Evolutionary conservation across 2,888 invertebrate genomes (phyloP).

Genomic region (Brachypterus glaber): DNA sequence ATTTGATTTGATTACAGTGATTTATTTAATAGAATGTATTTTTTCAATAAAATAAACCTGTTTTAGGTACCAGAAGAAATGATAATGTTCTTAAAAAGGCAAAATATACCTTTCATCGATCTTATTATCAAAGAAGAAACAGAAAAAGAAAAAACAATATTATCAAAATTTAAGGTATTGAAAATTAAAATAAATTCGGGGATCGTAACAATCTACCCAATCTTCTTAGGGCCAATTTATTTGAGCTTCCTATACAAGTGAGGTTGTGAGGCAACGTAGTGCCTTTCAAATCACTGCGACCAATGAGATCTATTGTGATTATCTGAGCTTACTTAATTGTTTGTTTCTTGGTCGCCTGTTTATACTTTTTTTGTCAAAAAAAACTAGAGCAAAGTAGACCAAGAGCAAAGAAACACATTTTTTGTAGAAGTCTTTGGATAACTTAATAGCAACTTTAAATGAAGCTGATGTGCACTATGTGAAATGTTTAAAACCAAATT

Average conservation of each 20-base stretch:
- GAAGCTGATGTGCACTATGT: constrained; percentile 38
- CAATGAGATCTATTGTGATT: too few relatives aligned
- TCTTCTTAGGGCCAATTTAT: too few relatives aligned
- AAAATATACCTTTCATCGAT: constrained; percentile 19
- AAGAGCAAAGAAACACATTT: too few relatives aligned
- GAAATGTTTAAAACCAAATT: constrained; percentile 36
- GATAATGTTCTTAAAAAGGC: constrained; percentile 22
- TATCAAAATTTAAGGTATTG: constrained; percentile 32
- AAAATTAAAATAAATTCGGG: neutral
- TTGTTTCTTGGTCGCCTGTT: too few relatives aligned
- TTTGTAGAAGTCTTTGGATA: constrained; percentile 32
- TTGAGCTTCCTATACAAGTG: too few relatives aligned
- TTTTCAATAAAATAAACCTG: too few relatives aligned
- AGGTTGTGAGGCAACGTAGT: too few relatives aligned
- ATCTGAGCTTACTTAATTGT: too few relatives aligned
- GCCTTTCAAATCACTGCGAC: too few relatives aligned
- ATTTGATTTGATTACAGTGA: too few relatives aligned
- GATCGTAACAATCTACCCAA: neutral
- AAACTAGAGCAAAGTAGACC: neutral
- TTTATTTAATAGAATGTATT: too few relatives aligned
- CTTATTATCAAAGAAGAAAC: constrained; percentile 17
- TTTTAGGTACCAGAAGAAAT: constrained; percentile 30
- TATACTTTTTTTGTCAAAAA: constrained; percentile 1
- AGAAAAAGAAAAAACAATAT: constrained; percentile 26
- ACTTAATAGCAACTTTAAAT: constrained; percentile 33